A percentile compares a stretch with the other conserved stretches of the same genome.
These are phyloP conservation scores for Rhinatrema bivittatum DNA, from an alignment of 2,797 vertebrate species.

Conservation along the genomic window DNA sequence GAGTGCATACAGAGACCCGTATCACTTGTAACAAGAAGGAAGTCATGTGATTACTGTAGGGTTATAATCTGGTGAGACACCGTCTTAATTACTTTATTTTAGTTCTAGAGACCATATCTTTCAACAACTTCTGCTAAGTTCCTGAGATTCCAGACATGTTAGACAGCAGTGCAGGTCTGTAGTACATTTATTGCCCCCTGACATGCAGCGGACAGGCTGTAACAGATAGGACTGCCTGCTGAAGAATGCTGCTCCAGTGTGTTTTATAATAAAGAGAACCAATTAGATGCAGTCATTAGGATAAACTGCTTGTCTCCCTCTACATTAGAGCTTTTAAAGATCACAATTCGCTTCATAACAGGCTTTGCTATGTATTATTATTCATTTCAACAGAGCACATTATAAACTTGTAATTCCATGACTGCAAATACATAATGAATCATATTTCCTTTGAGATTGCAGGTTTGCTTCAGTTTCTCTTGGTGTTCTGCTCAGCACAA, in stretches of 20 bases:
- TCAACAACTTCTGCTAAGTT: too few species aligned
- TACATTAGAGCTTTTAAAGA: constrained; percentile 56
- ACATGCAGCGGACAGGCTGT: constrained; percentile 60
- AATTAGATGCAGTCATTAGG: constrained; percentile 70
- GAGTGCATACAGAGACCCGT: too few species aligned
- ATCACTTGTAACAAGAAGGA: too few species aligned
- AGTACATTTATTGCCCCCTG: constrained; percentile 65
- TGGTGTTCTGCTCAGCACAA: constrained; percentile 1
- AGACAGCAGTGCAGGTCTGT: constrained; percentile 57
- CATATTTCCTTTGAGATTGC: constrained; percentile 41
- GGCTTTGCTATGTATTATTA: constrained; percentile 46
- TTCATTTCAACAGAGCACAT: constrained; percentile 55
- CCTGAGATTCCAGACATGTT: constrained; percentile 47
- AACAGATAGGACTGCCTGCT: constrained; percentile 65
- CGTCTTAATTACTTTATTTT: too few species aligned
- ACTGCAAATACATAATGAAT: constrained; percentile 56
- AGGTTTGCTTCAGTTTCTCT: constrained; percentile 14
- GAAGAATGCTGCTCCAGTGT: constrained; percentile 65
- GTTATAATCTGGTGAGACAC: too few species aligned
- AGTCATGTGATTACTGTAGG: too few species aligned
- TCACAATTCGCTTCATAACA: constrained; percentile 49
- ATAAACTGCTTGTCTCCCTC: constrained; percentile 65
- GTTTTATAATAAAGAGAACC: constrained; percentile 70
- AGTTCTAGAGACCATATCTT: too few species aligned
- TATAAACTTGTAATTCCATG: constrained; percentile 55